Percentiles rank a stretch among this genome's conserved stretches.
Evolutionary conservation across 2,797 vertebrate genomes (phyloP).

Genomic region (Lateolabrax maculatus): DNA sequence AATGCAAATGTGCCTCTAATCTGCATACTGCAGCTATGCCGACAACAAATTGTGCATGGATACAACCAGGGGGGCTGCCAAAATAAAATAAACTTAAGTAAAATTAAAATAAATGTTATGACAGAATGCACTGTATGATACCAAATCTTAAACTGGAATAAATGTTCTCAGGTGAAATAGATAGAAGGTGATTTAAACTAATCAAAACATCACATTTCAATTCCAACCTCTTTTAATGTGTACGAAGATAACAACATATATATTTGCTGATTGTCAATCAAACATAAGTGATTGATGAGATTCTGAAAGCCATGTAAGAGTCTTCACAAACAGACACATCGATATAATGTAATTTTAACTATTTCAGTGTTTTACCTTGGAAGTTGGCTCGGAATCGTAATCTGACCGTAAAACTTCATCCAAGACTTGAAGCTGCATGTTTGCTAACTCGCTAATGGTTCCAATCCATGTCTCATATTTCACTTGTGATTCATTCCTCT

Average conservation of each 20-base stretch:
- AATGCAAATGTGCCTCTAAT: constrained; percentile 60
- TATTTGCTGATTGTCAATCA: not conserved
- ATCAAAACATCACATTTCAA: not conserved
- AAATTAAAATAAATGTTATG: constrained; percentile 2
- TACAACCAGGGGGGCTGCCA: constrained; percentile 28
- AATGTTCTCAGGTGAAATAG: not conserved
- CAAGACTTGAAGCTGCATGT: constrained; percentile 22
- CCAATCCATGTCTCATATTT: constrained; percentile 33
- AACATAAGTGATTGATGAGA: not conserved
- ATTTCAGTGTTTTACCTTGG: not conserved
- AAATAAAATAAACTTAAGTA: constrained; percentile 40
- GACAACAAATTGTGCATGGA: constrained; percentile 19
- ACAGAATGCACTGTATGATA: constrained; percentile 7
- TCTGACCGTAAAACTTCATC: constrained; percentile 18
- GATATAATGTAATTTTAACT: not conserved
- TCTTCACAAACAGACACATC: not conserved
- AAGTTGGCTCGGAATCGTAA: constrained; percentile 3
- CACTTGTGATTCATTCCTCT: constrained; percentile 31
- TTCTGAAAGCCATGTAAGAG: not conserved
- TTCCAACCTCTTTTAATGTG: not conserved
- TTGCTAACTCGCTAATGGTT: constrained; percentile 50
- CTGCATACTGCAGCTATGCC: constrained; percentile 40
- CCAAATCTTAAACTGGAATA: not conserved
- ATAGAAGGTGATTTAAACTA: not conserved
- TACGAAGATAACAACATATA: not conserved